Evolutionary conservation across 1,140 invertebrate genomes (phyloP).

Genomic region (Plutomurus gul): DNA sequence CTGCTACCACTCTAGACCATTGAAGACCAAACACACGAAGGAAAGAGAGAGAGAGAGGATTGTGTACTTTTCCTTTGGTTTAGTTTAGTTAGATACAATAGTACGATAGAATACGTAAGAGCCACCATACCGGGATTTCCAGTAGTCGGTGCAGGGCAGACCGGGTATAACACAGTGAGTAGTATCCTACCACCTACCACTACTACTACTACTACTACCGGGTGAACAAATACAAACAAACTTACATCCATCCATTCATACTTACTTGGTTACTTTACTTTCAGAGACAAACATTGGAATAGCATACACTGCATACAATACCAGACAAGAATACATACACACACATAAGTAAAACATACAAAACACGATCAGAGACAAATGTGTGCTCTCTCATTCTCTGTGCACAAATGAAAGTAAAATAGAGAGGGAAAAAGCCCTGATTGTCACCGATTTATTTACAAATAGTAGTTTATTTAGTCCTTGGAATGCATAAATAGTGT

Average conservation of each 20-base stretch:
- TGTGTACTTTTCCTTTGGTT: slow-evolving; percentile 11
- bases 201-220: not conserved
- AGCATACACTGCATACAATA: not conserved
- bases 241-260: slow-evolving; percentile 27
- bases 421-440: too few relatives aligned
- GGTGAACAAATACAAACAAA: slow-evolving; percentile 29
- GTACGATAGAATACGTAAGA: not conserved
- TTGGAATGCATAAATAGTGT: too few relatives aligned
- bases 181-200: not conserved
- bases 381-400: not conserved
- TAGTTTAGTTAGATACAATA: not conserved
- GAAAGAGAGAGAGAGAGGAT: not conserved
- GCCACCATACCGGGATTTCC: not conserved
- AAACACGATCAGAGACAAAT: not conserved
- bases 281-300: slow-evolving; percentile 15
- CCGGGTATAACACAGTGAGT: not conserved
- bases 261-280: slow-evolving; percentile 29
- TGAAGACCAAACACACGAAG: not conserved
- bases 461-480: too few relatives aligned
- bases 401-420: too few relatives aligned
- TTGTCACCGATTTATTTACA: too few relatives aligned
- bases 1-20: not conserved
- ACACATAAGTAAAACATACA: not conserved
- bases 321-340: not conserved
- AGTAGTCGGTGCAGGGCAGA: not conserved